Base-by-base conservation (phyloP, 2,113 vertebrate species). In the Rhinopomastus cyanomelas region DNA sequence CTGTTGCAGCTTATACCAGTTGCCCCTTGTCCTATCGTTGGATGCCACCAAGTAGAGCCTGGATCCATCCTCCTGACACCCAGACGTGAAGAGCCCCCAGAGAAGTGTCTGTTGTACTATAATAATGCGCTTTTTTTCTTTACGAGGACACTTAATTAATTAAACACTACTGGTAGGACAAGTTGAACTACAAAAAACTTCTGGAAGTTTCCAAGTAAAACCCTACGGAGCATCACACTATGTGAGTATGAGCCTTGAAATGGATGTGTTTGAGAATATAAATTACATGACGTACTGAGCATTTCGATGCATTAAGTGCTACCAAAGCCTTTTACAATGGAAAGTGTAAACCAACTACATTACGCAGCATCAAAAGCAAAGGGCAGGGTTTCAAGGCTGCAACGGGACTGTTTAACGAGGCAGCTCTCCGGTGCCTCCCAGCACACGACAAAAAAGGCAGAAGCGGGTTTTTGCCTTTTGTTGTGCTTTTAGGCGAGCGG, bases 81-180 rank as follows among this genome's bases (percentile, higher is more conserved):
- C n/a, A 22, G 37, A 59, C 6, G 4, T 51, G 7, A 4, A 25
- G 37, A 26, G 16, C 0, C 1, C 39, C 10, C 8, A 34, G 26
- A n/a, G 29, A 67, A 4, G 5, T 29, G 16, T 16, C 12, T 52
- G 8, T 44, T 27, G 16, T 27, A 34, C 36, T 36, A 30, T 17
- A 52, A 20, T 48, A 65, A 37, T 6, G 17, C 32, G 49, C 12
- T 16, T 36, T 39, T 44, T 48, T 72, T 29, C 30, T 66, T 39
- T 36, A 11, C 5, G 16, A 66, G 71, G 39, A 55, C 59, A 39
- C 27, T 19, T 60, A 36, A 46, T 39, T 48, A 55, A 32, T 37
- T 8, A 32, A 51, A 4, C 16, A 19, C 22, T 26, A n/a, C 65
- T 62, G 30, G 10, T 30, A 32, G 21, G 22, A 17, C 32, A 77